These are phyloP conservation scores for Siphonodentalium dalli DNA, from an alignment of 2,888 invertebrate species.

Conservation along the genomic window DNA sequence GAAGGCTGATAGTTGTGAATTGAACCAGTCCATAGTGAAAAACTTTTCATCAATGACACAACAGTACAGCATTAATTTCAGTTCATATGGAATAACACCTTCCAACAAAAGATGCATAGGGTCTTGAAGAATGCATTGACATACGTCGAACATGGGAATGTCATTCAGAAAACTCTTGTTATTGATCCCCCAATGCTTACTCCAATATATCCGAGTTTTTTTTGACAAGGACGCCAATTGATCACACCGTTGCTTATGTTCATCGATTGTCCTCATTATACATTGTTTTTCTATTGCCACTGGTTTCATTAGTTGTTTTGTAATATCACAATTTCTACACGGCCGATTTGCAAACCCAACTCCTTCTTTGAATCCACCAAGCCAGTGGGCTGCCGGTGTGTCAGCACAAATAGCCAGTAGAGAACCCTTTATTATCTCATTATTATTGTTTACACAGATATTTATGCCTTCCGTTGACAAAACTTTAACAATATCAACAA, in stretches of 20 bases:
- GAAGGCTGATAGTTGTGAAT: conserved; percentile 2
- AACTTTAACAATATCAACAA: conserved; percentile 10
- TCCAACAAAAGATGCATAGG: conserved; percentile 25
- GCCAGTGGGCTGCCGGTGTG: conserved; percentile 13
- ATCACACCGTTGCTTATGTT: conserved; percentile 18
- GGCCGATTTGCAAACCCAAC: conserved; percentile 17
- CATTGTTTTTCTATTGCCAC: not conserved
- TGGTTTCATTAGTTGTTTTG: not conserved
- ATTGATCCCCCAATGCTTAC: conserved; percentile 17
- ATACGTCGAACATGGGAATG: conserved; percentile 13
- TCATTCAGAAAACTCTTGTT: conserved; percentile 1
- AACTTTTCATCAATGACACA: not conserved
- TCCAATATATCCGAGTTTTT: conserved; percentile 8
- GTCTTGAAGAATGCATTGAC: conserved; percentile 22
- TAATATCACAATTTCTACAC: conserved; percentile 20
- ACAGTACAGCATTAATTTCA: conserved; percentile 1
- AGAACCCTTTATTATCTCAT: conserved; percentile 1
- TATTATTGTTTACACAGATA: not conserved
- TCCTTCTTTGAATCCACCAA: conserved; percentile 29
- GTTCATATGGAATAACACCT: conserved; percentile 2
- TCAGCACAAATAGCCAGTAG: conserved; percentile 11
- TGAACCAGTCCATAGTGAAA: not conserved
- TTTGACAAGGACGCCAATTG: not conserved
- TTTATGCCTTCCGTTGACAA: conserved; percentile 6
- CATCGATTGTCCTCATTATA: conserved; percentile 2